Conservation (phyloP, 2,888 invertebrate genomes). For the Trisateles emortualis region DNA sequence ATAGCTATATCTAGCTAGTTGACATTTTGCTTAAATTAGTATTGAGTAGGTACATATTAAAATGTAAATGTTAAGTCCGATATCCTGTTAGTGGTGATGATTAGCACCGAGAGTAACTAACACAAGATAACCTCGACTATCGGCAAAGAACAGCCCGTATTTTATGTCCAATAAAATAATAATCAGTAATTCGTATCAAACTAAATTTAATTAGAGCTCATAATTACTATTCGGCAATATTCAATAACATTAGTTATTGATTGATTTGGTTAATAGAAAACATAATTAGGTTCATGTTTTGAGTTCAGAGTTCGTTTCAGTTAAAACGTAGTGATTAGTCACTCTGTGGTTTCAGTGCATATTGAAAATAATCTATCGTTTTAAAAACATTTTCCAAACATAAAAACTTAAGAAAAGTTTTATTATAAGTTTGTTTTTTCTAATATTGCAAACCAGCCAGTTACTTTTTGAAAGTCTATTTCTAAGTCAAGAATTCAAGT, state of each 20-base stretch:
- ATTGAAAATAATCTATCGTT: no score
- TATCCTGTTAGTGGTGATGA: conserved; percentile 21
- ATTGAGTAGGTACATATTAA: conserved; percentile 14
- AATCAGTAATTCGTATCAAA: conserved; percentile 6
- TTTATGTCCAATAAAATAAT: conserved; percentile 13
- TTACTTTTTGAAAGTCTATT: no score
- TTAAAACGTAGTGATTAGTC: no score
- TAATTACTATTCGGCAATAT: background rate
- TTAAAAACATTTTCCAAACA: no score
- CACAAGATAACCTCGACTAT: conserved; percentile 26
- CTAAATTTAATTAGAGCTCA: conserved; percentile 6
- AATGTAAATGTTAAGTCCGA: conserved; percentile 23
- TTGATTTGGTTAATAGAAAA: no score
- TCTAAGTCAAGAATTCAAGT: no score
- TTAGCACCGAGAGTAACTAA: background rate
- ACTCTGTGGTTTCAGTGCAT: no score
- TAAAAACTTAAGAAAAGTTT: no score
- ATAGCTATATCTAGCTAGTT: background rate
- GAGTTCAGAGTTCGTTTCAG: no score
- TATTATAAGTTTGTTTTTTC: no score
- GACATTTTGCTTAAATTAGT: background rate
- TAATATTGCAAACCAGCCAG: no score
- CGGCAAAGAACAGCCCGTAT: background rate
- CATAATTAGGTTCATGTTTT: background rate
- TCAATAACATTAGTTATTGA: background rate